Evolutionary conservation across 2,888 invertebrate genomes (phyloP), one percentile per base, ranked within the genome.

Genomic region (Rhyacophila evoluta): DNA sequence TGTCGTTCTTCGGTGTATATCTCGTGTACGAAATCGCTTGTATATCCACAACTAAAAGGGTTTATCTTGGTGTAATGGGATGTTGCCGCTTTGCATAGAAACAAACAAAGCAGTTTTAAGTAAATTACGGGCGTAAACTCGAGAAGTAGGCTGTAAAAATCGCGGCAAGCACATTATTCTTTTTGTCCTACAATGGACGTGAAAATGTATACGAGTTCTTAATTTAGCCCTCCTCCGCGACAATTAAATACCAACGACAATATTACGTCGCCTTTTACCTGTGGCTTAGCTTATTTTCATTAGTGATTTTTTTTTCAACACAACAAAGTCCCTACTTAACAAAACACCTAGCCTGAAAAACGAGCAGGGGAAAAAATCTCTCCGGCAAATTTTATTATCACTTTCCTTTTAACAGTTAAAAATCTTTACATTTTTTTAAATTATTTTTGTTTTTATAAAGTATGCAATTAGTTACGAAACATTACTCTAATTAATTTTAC

Each of bases 21-120:
- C 74, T 68, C 70, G 28, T 37, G 75, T 37, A 71, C 78, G 71
- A 70, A 74, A 78, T 70, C 72, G 73, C 79, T 69, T 67, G 33
- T 28, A 67, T 67, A 41, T 33, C 68, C 69, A 69, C 73, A 74
- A 39, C 77, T 69, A 67, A 77, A 77, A 73, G 74, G 77, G 68
- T 73, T 77, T 77, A 71, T 77, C 38, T 74, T 38, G 72, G 55
- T 74, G 71, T 78, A 78, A 79, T 67, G 72, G 79, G 76, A 77
- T 79, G 79, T 77, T 76, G 74, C 74, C 76, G 73, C 79, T 68
- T 79, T 79, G 67, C 69, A 79, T 68, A 73, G 72, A 25, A 73
- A 75, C 79, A 72, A 79, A 72, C 73, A 79, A 81, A 78, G 78
- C 77, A 80, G 81, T 81, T 81, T 81, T 81, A 79, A 79, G 77